A percentile compares a stretch with the other conserved stretches of the same genome.
phyloP scores from a whole-genome alignment of 2,113 vertebrate genomes.

The Leucosticte australis region DNA sequence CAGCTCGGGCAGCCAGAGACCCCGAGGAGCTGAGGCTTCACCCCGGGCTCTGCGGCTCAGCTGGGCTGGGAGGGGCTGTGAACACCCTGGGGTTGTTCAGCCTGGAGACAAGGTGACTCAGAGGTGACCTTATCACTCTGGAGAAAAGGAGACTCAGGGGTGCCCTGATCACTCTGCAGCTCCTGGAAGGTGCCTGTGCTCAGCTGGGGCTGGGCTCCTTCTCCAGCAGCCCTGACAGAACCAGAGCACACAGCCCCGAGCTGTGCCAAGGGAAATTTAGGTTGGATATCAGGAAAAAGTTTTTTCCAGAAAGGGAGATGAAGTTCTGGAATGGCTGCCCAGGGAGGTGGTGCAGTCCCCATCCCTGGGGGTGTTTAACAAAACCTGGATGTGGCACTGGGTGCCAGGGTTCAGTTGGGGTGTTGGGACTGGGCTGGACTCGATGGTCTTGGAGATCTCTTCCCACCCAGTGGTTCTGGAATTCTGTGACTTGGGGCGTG shows the following conservation, averaged over 20 bases:
- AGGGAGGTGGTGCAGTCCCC: neutral
- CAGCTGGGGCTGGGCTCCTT: neutral
- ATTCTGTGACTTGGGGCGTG: neutral
- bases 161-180: neutral
- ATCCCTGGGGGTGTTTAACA: neutral
- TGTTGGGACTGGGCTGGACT: neutral
- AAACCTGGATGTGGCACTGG: neutral
- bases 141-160: too few relatives aligned
- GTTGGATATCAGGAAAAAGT: neutral
- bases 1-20: neutral
- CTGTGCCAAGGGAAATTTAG: fast-evolving
- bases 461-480: neutral
- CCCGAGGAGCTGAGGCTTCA: neutral
- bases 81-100: neutral
- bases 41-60: fast-evolving
- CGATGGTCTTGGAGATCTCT: neutral
- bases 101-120: neutral
- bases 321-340: neutral
- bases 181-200: neutral
- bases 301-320: neutral
- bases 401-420: neutral
- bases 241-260: neutral
- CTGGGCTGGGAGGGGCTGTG: neutral
- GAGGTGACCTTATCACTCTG: too few relatives aligned
- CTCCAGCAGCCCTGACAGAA: neutral